Base-by-base conservation (phyloP, 2,797 vertebrate genomes). In the Rhinella marina region DNA sequence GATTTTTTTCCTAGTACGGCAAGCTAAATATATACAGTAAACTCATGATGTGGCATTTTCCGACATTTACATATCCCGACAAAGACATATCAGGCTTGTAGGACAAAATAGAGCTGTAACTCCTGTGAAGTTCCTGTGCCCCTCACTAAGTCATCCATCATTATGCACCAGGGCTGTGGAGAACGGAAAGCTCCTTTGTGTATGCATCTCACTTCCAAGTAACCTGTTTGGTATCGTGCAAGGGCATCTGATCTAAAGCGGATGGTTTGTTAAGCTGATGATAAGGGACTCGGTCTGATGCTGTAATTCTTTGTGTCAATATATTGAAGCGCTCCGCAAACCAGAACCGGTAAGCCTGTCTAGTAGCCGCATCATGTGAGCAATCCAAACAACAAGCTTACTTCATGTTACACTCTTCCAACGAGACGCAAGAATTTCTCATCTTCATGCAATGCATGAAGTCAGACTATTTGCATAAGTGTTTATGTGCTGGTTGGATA, bases 241-340 rank as follows among this genome's bases (percentile, higher is more conserved):
- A 66, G 73, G 73, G 41, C 75, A 66, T 85, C 64, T 57, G 52
- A 86, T 81, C 64, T 81, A 61, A 48, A 81, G 48, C 78, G 23
- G 66, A 86, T 70, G 77, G 78, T n/a, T 87, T 82, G 79, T 82
- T 82, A 87, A 76, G 64, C 56, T 87, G 57, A 75, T 81, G 79
- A 81, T 82, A 82, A 87, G 32, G 50, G 27, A 87, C n/a, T 82
- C 52, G 50, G 70, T 64, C 76, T 87, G 86, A 73, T 82, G 54
- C 62, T 82, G 62, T 62, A 82, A 25, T 64, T 48, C 66, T 81
- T 81, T 81, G 56, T 27, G 66, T 81, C 85, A 87, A 81, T 87
- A 87, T 87, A 81, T 68, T 80, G 62, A 70, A 86, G 61, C 70
- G 59, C 50, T 86, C 27, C 48, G 17, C 78, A 68, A 70, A 81